phyloP scores from a whole-genome alignment of 2,888 invertebrate species.

The Xestia rhomboidea region DNA sequence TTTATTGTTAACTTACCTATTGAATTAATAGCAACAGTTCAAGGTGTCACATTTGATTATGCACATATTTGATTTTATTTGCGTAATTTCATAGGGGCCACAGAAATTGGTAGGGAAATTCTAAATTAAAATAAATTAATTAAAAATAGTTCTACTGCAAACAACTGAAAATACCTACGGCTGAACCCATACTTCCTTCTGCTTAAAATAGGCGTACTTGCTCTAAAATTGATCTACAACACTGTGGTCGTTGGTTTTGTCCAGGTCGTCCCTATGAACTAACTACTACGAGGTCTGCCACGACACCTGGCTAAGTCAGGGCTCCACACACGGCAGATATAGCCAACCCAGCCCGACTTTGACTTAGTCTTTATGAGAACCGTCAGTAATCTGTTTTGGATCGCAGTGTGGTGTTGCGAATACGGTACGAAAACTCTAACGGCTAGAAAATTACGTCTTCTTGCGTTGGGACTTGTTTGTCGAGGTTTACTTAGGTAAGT shows the following conservation, averaged over 20 bases:
- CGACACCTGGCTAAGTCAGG: neutral
- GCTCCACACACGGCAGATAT: neutral
- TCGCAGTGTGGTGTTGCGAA: neutral
- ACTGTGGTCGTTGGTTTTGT: neutral
- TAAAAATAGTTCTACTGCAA: neutral
- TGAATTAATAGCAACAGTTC: conserved; percentile 62
- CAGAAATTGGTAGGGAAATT: conserved; percentile 11
- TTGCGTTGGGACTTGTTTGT: neutral
- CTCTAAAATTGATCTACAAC: neutral
- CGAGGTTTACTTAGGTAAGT: neutral
- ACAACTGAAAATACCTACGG: no score
- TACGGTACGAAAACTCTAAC: neutral
- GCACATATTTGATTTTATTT: conserved; percentile 60
- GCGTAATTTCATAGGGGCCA: conserved; percentile 35
- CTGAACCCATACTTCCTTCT: neutral
- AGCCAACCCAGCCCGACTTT: neutral
- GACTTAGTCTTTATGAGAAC: neutral
- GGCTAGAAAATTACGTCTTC: neutral
- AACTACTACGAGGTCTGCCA: neutral
- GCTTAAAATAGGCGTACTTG: neutral
- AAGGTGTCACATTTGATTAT: conserved; percentile 61
- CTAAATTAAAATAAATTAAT: neutral
- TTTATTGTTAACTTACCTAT: conserved; percentile 57
- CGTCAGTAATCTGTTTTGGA: neutral
- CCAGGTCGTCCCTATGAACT: neutral